phyloP scores from a whole-genome alignment of 1,140 invertebrate species.

The Magallana gigas region DNA sequence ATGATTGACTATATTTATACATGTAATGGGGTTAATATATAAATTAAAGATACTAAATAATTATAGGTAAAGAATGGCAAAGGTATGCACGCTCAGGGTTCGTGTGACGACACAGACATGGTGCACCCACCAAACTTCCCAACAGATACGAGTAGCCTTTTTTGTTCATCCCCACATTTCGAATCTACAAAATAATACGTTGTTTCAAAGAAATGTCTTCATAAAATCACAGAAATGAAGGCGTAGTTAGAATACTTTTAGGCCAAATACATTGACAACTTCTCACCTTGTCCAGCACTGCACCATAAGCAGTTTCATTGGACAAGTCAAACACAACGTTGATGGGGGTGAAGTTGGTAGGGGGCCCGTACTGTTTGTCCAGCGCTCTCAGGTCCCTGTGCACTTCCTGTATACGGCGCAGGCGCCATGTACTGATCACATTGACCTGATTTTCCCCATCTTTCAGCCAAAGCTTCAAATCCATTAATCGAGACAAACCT shows the following conservation, averaged over 20 bases:
- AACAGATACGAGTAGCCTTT: slow-evolving; percentile 71
- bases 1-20: no score
- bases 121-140: slow-evolving; percentile 65
- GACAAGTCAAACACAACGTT: slow-evolving; percentile 70
- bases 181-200: slow-evolving; percentile 57
- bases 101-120: no score
- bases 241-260: no score
- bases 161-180: slow-evolving; percentile 72
- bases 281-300: slow-evolving; percentile 64
- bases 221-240: no score
- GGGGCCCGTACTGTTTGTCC: slow-evolving; percentile 34
- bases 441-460: neutral
- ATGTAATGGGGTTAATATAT: no score
- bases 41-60: no score
- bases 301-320: slow-evolving; percentile 60
- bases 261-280: neutral
- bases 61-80: no score
- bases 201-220: no score
- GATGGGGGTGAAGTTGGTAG: slow-evolving; percentile 41
- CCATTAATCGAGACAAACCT: slow-evolving; percentile 24
- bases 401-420: slow-evolving; percentile 32
- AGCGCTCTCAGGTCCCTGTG: slow-evolving; percentile 48
- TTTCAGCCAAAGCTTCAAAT: neutral
- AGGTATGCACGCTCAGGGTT: no score
- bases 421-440: neutral